Evolutionary conservation across 1,140 invertebrate species (phyloP).

Genomic region (Adelges cooleyi): DNA sequence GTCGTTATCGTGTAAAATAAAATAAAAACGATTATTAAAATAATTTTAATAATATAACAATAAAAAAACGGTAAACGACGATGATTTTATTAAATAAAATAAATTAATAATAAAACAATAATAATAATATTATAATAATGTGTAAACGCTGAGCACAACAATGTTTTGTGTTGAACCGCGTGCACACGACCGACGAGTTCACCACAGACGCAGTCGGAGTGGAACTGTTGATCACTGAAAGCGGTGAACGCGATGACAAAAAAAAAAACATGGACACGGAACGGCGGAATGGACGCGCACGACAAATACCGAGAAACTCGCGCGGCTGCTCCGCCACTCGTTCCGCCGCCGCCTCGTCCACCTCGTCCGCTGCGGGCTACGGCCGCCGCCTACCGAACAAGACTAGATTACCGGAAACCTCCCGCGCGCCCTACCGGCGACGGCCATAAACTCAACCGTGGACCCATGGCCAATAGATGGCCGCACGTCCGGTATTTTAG

Average conservation of each 20-base stretch:
- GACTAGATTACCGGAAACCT: neutral
- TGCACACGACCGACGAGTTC: neutral
- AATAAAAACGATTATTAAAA: too few species aligned
- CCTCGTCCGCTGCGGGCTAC: neutral
- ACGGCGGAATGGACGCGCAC: neutral
- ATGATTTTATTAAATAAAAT: too few species aligned
- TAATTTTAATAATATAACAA: too few species aligned
- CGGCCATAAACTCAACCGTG: neutral
- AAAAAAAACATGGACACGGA: slow-evolving; percentile 19
- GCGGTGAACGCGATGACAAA: neutral
- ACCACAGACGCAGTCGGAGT: neutral
- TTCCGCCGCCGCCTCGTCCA: neutral
- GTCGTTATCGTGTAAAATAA: too few species aligned
- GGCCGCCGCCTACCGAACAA: neutral
- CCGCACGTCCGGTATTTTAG: too few species aligned
- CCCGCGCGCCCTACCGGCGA: neutral
- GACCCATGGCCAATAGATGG: too few species aligned
- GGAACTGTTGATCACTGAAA: slow-evolving; percentile 22
- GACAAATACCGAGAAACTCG: slow-evolving; percentile 13
- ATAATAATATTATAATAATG: too few species aligned
- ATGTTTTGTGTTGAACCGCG: neutral
- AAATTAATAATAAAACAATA: too few species aligned
- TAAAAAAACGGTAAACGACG: too few species aligned
- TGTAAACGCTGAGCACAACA: too few species aligned
- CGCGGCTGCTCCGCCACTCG: neutral